phyloP scores from a whole-genome alignment of 2,113 vertebrate genomes.

The Tachysurus fulvidraco region DNA sequence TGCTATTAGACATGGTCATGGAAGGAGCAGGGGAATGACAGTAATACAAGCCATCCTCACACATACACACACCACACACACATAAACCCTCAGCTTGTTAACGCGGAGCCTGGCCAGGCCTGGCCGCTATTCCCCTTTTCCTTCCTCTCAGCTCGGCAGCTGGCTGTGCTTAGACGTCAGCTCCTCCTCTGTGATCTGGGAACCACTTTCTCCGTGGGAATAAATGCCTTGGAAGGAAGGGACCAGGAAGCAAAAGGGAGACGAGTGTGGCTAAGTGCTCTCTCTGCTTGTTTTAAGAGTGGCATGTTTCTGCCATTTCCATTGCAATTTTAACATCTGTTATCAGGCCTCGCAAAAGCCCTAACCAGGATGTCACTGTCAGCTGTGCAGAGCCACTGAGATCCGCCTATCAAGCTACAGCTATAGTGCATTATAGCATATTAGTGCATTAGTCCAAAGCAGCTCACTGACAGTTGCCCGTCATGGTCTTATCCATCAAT shows the following conservation, averaged over 20 bases:
- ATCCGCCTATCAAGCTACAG: constrained; percentile 6
- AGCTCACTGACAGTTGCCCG: constrained; percentile 46
- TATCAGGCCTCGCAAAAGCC: not conserved
- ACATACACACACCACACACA: constrained; percentile 29
- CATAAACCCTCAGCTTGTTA: constrained; percentile 38
- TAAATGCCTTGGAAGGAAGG: constrained; percentile 44
- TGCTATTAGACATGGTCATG: constrained; percentile 57
- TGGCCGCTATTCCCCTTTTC: constrained; percentile 35
- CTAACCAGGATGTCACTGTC: not conserved
- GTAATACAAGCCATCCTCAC: constrained; percentile 45
- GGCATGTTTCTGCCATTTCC: constrained; percentile 26
- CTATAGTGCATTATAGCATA: not conserved
- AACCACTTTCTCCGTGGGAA: constrained; percentile 52
- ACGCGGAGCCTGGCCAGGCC: constrained; percentile 39
- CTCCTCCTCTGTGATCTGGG: constrained; percentile 43
- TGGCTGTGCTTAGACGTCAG: constrained; percentile 37
- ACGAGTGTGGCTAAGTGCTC: constrained; percentile 36
- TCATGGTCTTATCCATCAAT: constrained; percentile 53
- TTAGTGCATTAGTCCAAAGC: constrained; percentile 17
- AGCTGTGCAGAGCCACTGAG: constrained; percentile 2
- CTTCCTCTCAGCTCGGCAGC: constrained; percentile 30
- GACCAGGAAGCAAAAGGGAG: constrained; percentile 44
- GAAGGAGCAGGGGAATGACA: constrained; percentile 48
- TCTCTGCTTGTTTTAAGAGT: constrained; percentile 36
- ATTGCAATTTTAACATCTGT: constrained; percentile 35